phyloP scores from a whole-genome alignment of 2,797 vertebrate species.

The Poeciliopsis presidionis region DNA sequence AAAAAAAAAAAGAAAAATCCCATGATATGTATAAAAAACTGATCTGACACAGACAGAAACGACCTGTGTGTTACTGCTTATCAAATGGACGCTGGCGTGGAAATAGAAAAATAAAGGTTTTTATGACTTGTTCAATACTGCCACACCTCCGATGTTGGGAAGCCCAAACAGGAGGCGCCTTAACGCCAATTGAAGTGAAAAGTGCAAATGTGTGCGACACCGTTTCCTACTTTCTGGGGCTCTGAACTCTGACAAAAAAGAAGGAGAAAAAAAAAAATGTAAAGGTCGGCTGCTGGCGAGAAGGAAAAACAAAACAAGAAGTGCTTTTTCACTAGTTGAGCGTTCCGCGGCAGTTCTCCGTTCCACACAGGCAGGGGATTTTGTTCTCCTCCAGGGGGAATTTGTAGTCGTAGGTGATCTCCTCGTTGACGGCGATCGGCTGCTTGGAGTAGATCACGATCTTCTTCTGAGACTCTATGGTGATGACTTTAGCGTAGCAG shows the following conservation, averaged over 20 bases:
- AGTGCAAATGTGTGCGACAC: slow-evolving; percentile 67
- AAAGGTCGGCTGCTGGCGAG: no score
- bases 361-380: slow-evolving; percentile 94
- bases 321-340: slow-evolving; percentile 82
- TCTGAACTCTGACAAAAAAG: slow-evolving; percentile 17
- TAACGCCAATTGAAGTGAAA: slow-evolving; percentile 52
- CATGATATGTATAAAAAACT: neutral
- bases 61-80: slow-evolving; percentile 3
- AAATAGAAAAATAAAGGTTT: slow-evolving; percentile 21
- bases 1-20: neutral
- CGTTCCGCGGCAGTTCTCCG: slow-evolving; percentile 91
- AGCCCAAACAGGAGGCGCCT: slow-evolving; percentile 35
- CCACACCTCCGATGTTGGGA: slow-evolving; percentile 7
- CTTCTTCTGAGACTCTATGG: slow-evolving; percentile 95
- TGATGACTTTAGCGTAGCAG: slow-evolving; percentile 96
- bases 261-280: no score
- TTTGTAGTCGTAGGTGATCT: slow-evolving; percentile 97
- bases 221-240: slow-evolving; percentile 49
- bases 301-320: slow-evolving; percentile 17
- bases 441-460: slow-evolving; percentile 97
- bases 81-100: slow-evolving; percentile 19
- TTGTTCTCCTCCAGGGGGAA: slow-evolving; percentile 96
- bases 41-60: slow-evolving; percentile 10
- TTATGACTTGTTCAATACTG: slow-evolving; percentile 44
- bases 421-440: slow-evolving; percentile 90